phyloP scores from a whole-genome alignment of 2,797 vertebrate genomes.

The Valencia hispanica region DNA sequence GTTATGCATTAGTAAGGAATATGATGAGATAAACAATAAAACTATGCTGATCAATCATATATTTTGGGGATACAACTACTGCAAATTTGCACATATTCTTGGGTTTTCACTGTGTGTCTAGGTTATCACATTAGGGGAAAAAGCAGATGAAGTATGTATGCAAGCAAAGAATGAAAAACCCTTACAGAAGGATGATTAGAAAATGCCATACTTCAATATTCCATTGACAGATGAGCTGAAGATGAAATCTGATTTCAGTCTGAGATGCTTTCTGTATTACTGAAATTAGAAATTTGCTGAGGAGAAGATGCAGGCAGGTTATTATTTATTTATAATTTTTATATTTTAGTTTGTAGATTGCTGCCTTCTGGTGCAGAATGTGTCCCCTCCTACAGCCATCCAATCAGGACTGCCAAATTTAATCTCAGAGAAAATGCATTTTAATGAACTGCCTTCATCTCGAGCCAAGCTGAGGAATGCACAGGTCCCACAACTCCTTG shows the following conservation, averaged over 20 bases:
- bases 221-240: constrained; percentile 26
- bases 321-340: constrained; percentile 59
- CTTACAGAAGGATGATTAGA: constrained; percentile 46
- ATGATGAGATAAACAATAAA: constrained; percentile 56
- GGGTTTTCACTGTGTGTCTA: constrained; percentile 8
- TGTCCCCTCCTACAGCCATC: constrained; percentile 43
- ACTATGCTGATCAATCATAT: constrained; percentile 53
- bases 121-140: constrained; percentile 31
- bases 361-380: constrained; percentile 49
- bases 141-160: constrained; percentile 62
- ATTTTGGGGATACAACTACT: constrained; percentile 30
- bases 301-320: constrained; percentile 31
- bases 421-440: constrained; percentile 62
- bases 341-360: constrained; percentile 58
- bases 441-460: constrained; percentile 71
- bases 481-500: constrained; percentile 41
- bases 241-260: constrained; percentile 38
- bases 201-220: constrained; percentile 51
- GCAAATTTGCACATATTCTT: neutral
- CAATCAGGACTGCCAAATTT: constrained; percentile 63
- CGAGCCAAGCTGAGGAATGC: constrained; percentile 41
- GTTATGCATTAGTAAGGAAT: constrained; percentile 69
- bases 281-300: constrained; percentile 34
- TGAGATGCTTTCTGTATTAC: constrained; percentile 40
- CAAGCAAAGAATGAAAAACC: constrained; percentile 54